Percentiles rank a stretch among this genome's conserved stretches.
phyloP scores from a whole-genome alignment of 2,888 invertebrate genomes.

The Drosophila vallismaia region DNA sequence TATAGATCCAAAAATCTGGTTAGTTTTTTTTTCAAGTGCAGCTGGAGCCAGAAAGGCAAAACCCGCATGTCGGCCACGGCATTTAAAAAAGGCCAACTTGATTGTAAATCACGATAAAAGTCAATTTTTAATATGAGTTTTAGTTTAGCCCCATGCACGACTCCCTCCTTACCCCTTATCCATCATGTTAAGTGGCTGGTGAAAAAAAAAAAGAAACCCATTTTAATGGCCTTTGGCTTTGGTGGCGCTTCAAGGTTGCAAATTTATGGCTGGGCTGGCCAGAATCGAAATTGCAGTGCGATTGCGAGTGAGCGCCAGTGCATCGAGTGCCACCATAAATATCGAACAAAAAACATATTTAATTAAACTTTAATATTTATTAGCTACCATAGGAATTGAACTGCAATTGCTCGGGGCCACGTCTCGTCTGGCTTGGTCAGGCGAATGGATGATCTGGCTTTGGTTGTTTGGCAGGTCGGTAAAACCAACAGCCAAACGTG shows the following conservation, averaged over 20 bases:
- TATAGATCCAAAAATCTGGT: not conserved
- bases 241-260: constrained; percentile 74
- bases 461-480: constrained; percentile 11
- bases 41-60: constrained; percentile 33
- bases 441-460: constrained; percentile 20
- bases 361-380: constrained; percentile 80
- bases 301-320: constrained; percentile 43
- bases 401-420: constrained; percentile 60
- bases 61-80: constrained; percentile 78
- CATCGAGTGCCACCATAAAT: constrained; percentile 65
- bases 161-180: not conserved
- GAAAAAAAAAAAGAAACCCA: constrained; percentile 50
- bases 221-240: constrained; percentile 76
- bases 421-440: constrained; percentile 25
- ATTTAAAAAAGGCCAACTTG: constrained; percentile 77
- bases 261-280: constrained; percentile 72
- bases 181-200: constrained; percentile 53
- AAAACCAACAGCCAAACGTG: constrained; percentile 10
- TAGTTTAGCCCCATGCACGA: constrained; percentile 57
- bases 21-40: constrained; percentile 17
- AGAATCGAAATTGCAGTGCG: constrained; percentile 73
- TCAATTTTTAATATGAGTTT: constrained; percentile 80
- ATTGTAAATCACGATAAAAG: constrained; percentile 81
- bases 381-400: constrained; percentile 77
- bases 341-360: constrained; percentile 69